phyloP scores from a whole-genome alignment of 2,797 vertebrate species.

The Merluccius polli region DNA sequence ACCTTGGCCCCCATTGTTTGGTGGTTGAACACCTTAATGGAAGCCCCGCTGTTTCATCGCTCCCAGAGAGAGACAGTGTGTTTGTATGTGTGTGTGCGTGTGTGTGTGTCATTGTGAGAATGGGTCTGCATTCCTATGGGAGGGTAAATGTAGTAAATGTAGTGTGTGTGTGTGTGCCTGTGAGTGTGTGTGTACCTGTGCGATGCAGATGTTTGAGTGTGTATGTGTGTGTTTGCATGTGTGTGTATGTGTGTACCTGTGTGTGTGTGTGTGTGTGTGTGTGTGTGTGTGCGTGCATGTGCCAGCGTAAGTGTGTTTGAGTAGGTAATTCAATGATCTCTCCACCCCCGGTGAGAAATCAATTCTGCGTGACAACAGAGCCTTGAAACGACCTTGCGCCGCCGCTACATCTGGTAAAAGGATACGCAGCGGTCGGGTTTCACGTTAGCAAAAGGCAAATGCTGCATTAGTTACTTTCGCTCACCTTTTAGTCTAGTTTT shows the following conservation, averaged over 20 bases:
- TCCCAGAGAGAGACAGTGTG: not conserved
- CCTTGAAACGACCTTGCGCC: slow-evolving; percentile 31
- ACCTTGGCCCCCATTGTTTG: not conserved
- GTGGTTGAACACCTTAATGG: not conserved
- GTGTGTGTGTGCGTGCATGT: not conserved
- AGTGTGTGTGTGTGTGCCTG: not conserved
- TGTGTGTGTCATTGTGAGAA: not conserved
- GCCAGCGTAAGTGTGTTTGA: not conserved
- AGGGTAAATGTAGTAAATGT: not conserved
- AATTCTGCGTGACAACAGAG: slow-evolving; percentile 9
- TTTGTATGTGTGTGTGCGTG: not conserved
- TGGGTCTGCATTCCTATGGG: no score
- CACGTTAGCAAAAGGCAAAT: not conserved
- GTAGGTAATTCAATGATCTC: slow-evolving; percentile 16
- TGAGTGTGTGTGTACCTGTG: not conserved
- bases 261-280: slow-evolving; percentile 10
- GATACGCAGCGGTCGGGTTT: not conserved
- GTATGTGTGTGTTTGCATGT: not conserved
- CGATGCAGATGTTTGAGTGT: not conserved
- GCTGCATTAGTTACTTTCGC: not conserved
- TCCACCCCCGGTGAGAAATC: slow-evolving; percentile 26
- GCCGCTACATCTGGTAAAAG: not conserved
- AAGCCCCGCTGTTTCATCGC: not conserved
- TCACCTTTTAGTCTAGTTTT: not conserved
- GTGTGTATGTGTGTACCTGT: slow-evolving; percentile 9